Evolutionary conservation across 2,888 invertebrate species (phyloP).

Genomic region (Rhopalosiphum nymphaeae): DNA sequence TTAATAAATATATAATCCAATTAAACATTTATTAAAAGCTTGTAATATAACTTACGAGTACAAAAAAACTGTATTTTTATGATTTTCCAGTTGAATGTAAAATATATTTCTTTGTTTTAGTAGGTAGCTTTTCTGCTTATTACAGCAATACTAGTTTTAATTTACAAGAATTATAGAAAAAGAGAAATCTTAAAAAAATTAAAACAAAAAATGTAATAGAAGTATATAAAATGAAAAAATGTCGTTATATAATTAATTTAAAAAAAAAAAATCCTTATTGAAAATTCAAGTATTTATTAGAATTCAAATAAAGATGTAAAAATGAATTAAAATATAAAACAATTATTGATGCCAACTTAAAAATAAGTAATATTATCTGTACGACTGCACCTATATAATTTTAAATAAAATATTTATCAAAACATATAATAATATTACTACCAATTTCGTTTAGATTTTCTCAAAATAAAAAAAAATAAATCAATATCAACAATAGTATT

Average conservation of each 20-base stretch:
- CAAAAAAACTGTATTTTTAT: neutral
- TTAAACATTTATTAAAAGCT: neutral
- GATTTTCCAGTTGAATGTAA: neutral
- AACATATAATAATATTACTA: neutral
- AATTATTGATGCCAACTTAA: neutral
- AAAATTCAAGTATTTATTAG: neutral
- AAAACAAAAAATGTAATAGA: neutral
- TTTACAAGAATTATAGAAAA: neutral
- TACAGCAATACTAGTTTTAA: slow-evolving; percentile 14
- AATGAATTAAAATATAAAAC: neutral
- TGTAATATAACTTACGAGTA: neutral
- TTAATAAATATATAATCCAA: neutral
- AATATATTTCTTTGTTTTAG: slow-evolving; percentile 15
- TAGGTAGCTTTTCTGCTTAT: slow-evolving; percentile 6
- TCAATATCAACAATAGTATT: neutral
- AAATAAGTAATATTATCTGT: neutral
- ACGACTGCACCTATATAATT: neutral
- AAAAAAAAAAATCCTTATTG: neutral
- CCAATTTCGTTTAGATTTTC: neutral
- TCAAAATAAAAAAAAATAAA: neutral
- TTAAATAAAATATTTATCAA: neutral
- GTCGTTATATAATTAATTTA: neutral
- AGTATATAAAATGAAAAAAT: neutral
- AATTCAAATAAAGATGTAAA: neutral
- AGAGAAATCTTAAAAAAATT: neutral